Evolutionary conservation across 2,888 invertebrate genomes (phyloP).

Genomic region (Celastrina argiolus): DNA sequence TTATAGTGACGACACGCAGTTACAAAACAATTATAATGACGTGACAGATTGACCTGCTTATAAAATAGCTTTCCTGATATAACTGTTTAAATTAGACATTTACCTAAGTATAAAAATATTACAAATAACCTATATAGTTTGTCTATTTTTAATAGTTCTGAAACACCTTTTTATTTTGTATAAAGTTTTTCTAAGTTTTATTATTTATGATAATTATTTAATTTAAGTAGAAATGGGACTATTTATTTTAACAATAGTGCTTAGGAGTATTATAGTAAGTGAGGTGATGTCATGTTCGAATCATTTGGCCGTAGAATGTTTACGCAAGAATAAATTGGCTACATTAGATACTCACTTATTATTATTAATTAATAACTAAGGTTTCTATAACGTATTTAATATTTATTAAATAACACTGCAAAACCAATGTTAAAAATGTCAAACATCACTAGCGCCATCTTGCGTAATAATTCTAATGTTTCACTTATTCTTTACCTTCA

Average conservation of each 20-base stretch:
- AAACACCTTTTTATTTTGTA: slow-evolving; percentile 57
- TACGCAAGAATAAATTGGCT: background rate
- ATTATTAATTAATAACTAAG: no score
- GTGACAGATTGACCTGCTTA: no score
- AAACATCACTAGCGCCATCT: background rate
- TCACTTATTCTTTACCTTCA: slow-evolving; percentile 19
- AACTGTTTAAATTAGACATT: no score
- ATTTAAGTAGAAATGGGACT: slow-evolving; percentile 63
- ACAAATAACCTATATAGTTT: background rate
- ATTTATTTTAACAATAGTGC: slow-evolving; percentile 67
- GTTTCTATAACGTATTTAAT: background rate
- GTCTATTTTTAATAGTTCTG: slow-evolving; percentile 17
- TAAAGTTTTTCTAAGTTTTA: slow-evolving; percentile 66
- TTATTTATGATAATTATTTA: slow-evolving; percentile 61
- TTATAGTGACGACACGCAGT: no score
- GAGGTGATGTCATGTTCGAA: slow-evolving; percentile 50
- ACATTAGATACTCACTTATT: background rate
- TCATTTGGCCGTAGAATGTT: slow-evolving; percentile 12
- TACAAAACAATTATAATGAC: no score
- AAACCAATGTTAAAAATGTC: no score
- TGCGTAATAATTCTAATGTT: background rate
- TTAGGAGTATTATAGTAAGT: slow-evolving; percentile 44
- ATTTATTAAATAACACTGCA: background rate
- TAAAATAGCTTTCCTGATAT: no score
- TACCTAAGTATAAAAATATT: background rate